phyloP scores from a whole-genome alignment of 2,797 vertebrate genomes.

The Sparus aurata region DNA sequence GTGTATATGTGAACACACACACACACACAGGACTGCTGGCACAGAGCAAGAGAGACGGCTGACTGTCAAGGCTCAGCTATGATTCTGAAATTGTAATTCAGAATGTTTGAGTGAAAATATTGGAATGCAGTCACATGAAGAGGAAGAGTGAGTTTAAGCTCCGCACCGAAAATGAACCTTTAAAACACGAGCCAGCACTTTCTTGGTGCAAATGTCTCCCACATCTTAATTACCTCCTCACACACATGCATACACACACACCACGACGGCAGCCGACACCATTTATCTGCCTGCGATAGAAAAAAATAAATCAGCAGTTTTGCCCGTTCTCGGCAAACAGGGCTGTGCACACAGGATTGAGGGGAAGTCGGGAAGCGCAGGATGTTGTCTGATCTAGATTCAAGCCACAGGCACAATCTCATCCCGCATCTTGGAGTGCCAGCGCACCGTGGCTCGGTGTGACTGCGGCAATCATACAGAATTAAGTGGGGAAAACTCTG shows the following conservation, averaged over 20 bases:
- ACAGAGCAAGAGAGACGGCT: conserved; percentile 41
- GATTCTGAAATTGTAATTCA: conserved; percentile 67
- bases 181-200: conserved; percentile 54
- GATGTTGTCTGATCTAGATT: conserved; percentile 61
- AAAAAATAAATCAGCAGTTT: conserved; percentile 62
- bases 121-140: conserved; percentile 55
- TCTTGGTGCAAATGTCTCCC: conserved; percentile 58
- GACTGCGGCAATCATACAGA: conserved; percentile 51
- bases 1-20: neutral
- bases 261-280: conserved; percentile 25
- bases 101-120: conserved; percentile 58
- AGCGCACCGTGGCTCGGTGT: conserved; percentile 22
- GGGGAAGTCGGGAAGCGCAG: conserved; percentile 16
- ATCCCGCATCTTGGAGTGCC: conserved; percentile 46
- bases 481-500: conserved; percentile 36
- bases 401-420: conserved; percentile 49
- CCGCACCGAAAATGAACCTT: conserved; percentile 52
- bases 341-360: conserved; percentile 9
- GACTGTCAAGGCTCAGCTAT: conserved; percentile 50
- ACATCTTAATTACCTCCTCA: conserved; percentile 63
- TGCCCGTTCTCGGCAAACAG: conserved; percentile 11
- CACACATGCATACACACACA: neutral
- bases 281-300: conserved; percentile 60
- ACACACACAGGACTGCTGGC: conserved; percentile 8
- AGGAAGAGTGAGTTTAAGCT: conserved; percentile 41